Base-by-base conservation (phyloP, 2,797 vertebrate species). In the Paguma larvata region DNA sequence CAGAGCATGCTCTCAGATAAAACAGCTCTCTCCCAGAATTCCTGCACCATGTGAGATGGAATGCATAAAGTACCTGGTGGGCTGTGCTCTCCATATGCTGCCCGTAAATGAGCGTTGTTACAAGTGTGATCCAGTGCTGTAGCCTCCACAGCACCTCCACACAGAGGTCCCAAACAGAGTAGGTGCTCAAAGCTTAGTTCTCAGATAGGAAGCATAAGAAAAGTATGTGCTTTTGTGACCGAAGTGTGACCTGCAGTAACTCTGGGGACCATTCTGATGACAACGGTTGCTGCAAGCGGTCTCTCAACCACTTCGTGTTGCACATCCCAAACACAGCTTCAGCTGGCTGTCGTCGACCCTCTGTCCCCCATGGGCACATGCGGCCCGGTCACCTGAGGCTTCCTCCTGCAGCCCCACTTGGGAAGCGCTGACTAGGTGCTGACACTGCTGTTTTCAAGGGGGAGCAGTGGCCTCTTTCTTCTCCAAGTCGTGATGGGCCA, bases 311-410 rank as follows among this genome's bases (percentile, higher is more conserved):
- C 44, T 85, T n/a, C 44, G 34, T 0, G 0, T 13, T 5, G n/a
- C 15, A 59, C 6, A 30, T 34, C 19, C 44, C n/a, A 27, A n/a
- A 25, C 10, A 6, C 15, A 53, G 46, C 80, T 34, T 46, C 3
- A 21, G 41, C 46, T 63, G 70, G 19, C 41, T 11, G 0, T 2
- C 4, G 18, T 15, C 21, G 6, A 7, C 51, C 92, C 85, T 65
- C 6, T 23, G 19, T 30, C 16, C 25, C 1, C 25, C n/a, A 15
- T 30, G 16, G 34, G n/a, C 4, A 1, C 0, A 0, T 56, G 27
- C 5, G 53, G 32, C 19, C 23, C 56, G 23, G 56, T 32, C 30
- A 23, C 68, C 48, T 14, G 25, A 86, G 80, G 41, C 82, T 34
- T 25, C 25, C 53, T 25, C 34, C n/a, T 59, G 23, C 3, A 9